Evolutionary conservation across 2,888 invertebrate genomes (phyloP).

Genomic region (Drosophila cyrtoloma): DNA sequence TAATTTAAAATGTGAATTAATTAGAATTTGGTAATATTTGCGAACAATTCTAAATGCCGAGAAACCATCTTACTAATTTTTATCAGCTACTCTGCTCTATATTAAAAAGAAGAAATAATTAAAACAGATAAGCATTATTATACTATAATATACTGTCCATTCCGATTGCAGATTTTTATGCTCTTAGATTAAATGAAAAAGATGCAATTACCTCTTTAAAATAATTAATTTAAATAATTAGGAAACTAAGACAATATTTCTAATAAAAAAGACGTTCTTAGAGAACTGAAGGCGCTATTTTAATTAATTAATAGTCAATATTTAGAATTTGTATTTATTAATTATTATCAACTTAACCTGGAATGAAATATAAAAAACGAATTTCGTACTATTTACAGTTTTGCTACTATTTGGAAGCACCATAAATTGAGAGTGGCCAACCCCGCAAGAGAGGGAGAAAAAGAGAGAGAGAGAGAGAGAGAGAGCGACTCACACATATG

Average conservation of each 20-base stretch:
- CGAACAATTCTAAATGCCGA: neutral
- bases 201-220: neutral
- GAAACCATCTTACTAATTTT: neutral
- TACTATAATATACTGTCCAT: neutral
- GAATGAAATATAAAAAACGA: neutral
- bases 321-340: neutral
- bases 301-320: neutral
- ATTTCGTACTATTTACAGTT: constrained; percentile 31
- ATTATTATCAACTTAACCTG: neutral
- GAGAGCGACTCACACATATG: constrained; percentile 53
- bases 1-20: neutral
- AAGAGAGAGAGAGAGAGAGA: constrained; percentile 12
- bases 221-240: neutral
- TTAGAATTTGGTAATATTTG: neutral
- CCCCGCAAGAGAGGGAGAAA: constrained; percentile 19
- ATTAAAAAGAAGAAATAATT: neutral
- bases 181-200: neutral
- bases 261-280: neutral
- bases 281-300: neutral
- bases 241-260: neutral
- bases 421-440: constrained; percentile 13
- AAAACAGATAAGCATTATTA: neutral
- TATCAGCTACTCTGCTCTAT: neutral
- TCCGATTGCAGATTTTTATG: neutral
- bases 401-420: constrained; percentile 32